Conservation (phyloP, 1,140 invertebrate species). For the Drosophila saltans region DNA sequence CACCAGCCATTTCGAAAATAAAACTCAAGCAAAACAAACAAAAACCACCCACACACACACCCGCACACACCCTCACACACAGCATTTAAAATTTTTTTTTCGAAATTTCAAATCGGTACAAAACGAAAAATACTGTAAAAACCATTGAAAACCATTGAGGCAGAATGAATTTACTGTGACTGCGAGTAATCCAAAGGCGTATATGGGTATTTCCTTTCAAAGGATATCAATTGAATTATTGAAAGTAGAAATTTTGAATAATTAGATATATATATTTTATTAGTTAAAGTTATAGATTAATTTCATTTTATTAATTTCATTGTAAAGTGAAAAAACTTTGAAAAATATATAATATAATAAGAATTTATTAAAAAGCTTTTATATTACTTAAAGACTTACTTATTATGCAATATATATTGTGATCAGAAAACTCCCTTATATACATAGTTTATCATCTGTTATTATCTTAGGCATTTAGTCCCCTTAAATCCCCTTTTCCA, state of each 20-base stretch:
- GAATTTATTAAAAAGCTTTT: too few species aligned
- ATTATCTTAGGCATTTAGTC: not conserved
- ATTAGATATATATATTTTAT: too few species aligned
- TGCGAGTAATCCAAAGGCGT: slow-evolving; percentile 11
- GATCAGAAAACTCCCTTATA: too few species aligned
- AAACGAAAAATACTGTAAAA: slow-evolving; percentile 78
- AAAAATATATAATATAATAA: too few species aligned
- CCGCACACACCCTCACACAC: slow-evolving; percentile 10
- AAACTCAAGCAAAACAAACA: slow-evolving; percentile 63
- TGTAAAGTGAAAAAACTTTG: too few species aligned
- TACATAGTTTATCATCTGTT: too few species aligned
- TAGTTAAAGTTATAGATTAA: too few species aligned
- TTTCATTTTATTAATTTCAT: too few species aligned
- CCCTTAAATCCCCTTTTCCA: slow-evolving; percentile 21
- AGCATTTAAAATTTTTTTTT: slow-evolving; percentile 42
- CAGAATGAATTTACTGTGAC: slow-evolving; percentile 57
- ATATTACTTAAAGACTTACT: too few species aligned
- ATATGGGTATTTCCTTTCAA: slow-evolving; percentile 6
- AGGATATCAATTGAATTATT: not conserved
- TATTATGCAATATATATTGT: too few species aligned
- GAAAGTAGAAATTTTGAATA: too few species aligned
- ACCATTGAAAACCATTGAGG: slow-evolving; percentile 47
- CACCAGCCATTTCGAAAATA: slow-evolving; percentile 73
- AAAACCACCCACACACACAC: slow-evolving; percentile 27
- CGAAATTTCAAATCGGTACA: slow-evolving; percentile 19